Evolutionary conservation across 2,797 vertebrate species (phyloP), one percentile per base, ranked within the genome.

Genomic region (Oreonectes daqikongensis): DNA sequence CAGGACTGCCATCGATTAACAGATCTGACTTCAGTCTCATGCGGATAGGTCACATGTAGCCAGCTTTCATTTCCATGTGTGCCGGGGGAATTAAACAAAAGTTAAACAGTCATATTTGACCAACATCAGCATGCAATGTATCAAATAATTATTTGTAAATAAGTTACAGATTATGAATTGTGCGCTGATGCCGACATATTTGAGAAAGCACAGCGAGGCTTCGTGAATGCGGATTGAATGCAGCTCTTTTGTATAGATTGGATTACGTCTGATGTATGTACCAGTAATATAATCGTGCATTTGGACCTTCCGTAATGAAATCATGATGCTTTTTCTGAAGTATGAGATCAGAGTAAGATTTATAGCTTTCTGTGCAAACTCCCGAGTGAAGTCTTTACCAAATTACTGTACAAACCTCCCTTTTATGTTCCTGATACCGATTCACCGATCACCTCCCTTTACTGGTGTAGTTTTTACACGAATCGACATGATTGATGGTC

Each of bases 331-430:
- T 14, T 44, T 75, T 44, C 60, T 64, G n/a, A 48, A 18, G 20
- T 20, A 40, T 11, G 11, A 57, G 68, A 53, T 64, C 60, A 63
- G 46, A 63, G 28, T 22, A 18, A 22, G 72, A 66, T 75, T 75
- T 75, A 67, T 44, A 32, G 50, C 72, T 55, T 48, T 24, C 63
- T 46, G 35, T 53, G 55, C 44, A 57, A 38, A 67, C 38, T 75
- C 61, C 48, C 30, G 28, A 24, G 48, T 55, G 4, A 64, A 65
- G 48, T 12, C 53, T 55, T 74, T 11, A 40, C 30, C 50, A 66
- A 67, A 59, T 35, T 0, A 67, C 73, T 30, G 26, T 57, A 20
- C 73, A 67, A 22, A 55, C 38, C 73, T 57, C 73, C 73, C 38
- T 67, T 26, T 32, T 18, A 22, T 30, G 50, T 24, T 75, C n/a